phyloP scores from a whole-genome alignment of 2,888 invertebrate genomes.

The Drosophila paranaensis region DNA sequence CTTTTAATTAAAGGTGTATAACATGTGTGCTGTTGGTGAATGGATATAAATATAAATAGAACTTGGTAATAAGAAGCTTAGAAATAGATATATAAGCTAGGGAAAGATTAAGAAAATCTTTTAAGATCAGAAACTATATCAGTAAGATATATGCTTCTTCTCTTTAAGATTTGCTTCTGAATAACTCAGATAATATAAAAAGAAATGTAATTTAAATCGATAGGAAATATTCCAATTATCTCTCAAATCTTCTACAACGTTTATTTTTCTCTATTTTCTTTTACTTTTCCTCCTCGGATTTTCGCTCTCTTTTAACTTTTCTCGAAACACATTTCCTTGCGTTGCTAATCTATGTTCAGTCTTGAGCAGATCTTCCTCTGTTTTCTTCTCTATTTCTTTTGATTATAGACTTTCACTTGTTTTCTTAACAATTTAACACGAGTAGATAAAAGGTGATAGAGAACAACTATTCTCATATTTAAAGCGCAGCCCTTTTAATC shows the following conservation, averaged over 20 bases:
- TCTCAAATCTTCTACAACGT: neutral
- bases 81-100: no score
- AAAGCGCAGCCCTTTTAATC: constrained; percentile 21
- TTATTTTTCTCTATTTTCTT: neutral
- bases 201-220: neutral
- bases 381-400: constrained; percentile 1
- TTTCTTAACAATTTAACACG: constrained; percentile 10
- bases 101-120: no score
- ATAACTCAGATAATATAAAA: no score
- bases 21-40: neutral
- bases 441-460: neutral
- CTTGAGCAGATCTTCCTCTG: neutral
- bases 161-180: no score
- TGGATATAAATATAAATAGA: neutral
- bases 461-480: neutral
- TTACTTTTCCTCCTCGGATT: neutral
- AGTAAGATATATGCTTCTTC: no score
- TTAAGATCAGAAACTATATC: no score
- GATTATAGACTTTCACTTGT: constrained; percentile 7
- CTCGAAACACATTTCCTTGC: neutral
- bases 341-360: neutral
- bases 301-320: neutral
- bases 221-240: neutral
- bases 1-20: neutral
- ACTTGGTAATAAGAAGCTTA: neutral